These are phyloP conservation scores for Apamea anceps DNA, from an alignment of 2,888 invertebrate species.

Conservation along the genomic window DNA sequence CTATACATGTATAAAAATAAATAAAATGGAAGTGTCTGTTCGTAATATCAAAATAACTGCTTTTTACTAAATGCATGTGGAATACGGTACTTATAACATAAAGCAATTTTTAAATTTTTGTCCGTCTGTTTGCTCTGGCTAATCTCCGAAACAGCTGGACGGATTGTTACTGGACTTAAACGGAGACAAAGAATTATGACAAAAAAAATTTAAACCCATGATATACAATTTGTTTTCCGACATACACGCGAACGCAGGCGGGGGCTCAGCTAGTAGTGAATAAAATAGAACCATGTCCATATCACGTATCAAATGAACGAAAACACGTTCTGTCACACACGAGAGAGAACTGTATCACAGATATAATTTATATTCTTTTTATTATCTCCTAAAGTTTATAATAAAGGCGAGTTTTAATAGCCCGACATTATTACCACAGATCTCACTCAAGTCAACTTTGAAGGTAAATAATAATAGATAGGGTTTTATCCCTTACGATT, in stretches of 20 bases:
- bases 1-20: too few species aligned
- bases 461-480: conserved; percentile 60
- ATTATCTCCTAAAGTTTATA: conserved; percentile 45
- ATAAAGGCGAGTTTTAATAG: conserved; percentile 58
- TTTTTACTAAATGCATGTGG: not conserved
- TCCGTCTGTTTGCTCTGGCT: not conserved
- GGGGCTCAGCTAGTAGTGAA: not conserved
- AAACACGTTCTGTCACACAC: conserved; percentile 39
- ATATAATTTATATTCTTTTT: conserved; percentile 43
- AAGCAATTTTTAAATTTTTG: not conserved
- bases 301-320: conserved; percentile 3
- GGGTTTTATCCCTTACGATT: conserved; percentile 57
- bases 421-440: conserved; percentile 47
- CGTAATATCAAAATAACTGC: not conserved
- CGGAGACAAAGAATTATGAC: not conserved
- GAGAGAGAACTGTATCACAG: conserved; percentile 43
- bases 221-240: not conserved
- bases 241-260: not conserved
- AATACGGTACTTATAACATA: not conserved
- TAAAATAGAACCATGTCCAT: conserved; percentile 3
- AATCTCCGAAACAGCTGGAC: not conserved
- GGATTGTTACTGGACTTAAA: not conserved
- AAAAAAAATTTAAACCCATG: too few species aligned
- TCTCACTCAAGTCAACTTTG: conserved; percentile 46
- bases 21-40: too few species aligned